Base-by-base conservation (phyloP, 2,888 invertebrate species). In the Drosophila stalkeri region DNA sequence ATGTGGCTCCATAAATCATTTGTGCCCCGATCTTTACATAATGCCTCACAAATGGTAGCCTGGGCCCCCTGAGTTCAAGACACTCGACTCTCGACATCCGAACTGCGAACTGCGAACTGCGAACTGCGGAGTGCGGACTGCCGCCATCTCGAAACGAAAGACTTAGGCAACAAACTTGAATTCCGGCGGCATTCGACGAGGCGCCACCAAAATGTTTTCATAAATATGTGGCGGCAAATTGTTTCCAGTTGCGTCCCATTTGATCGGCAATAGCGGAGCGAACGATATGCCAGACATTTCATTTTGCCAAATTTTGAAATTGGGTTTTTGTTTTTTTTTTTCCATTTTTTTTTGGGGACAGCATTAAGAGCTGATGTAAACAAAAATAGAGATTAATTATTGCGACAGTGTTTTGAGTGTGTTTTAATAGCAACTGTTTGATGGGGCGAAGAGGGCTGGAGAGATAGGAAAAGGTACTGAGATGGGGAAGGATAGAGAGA, bases 1-100 rank as follows among this genome's bases (percentile, higher is more conserved):
- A 75, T 77, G 73, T 56, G 49, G 62, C 64, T 56, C 63, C 33
- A 81, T 82, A 84, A 82, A 82, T 82, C 80, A 82, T 72, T 72
- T 23, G 64, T 39, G 39, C 66, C 49, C 62, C 64, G 76, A 80
- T 80, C 76, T 81, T 78, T 74, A 55, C 75, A 66, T 72, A 75
- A 75, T 74, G 62, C 61, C 72, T 4, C 27, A 27, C 44, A 59
- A 70, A 73, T 72, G 65, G 72, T 64, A 77, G 75, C 66, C 57
- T 49, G 65, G 72, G 44, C 78, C 43, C 12, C 62, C 69, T 69
- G 73, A 81, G 78, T 77, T 79, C 78, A 81, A 77, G 72, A 55
- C 68, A 77, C 69, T 78, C 72, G 37, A 39, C 52, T 16, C 54
- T 31, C 49, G 49, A 49, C 51, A 33, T n/a, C 52, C 20, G 44